Conservation (phyloP, 53 echinoderm and acorn worm genomes). For the Patiria pectinifera region DNA sequence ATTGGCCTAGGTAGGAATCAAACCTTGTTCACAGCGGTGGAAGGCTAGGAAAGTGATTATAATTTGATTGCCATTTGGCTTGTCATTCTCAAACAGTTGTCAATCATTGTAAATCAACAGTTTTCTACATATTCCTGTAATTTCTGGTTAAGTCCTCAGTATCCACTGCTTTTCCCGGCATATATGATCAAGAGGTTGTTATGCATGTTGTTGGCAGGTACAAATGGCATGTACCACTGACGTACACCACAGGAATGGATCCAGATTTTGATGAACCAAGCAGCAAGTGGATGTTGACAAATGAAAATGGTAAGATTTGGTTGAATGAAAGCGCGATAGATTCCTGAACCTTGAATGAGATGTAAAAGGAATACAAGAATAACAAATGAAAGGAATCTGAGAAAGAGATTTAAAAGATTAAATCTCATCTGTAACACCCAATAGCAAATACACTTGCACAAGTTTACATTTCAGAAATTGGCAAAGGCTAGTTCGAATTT, state of each 20-base stretch:
- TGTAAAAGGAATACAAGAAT: background rate
- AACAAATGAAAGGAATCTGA: background rate
- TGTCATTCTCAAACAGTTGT: too few species aligned
- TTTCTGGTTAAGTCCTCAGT: too few species aligned
- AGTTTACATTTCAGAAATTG: background rate
- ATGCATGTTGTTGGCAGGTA: conserved; percentile 62
- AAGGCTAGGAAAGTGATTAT: too few species aligned
- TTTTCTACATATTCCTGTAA: too few species aligned
- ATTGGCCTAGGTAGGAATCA: too few species aligned
- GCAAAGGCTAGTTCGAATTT: background rate
- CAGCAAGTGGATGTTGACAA: conserved; percentile 68
- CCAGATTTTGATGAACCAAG: conserved; percentile 26
- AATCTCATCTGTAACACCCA: too few species aligned
- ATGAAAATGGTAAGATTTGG: conserved; percentile 21
- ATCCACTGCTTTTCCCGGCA: too few species aligned
- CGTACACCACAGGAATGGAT: conserved; percentile 64
- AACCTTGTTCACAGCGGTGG: too few species aligned
- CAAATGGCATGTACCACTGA: conserved; percentile 89
- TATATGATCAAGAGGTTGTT: background rate
- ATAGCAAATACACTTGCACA: too few species aligned
- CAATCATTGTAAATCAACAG: too few species aligned
- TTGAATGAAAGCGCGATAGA: background rate
- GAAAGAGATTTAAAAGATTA: too few species aligned
- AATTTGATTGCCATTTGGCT: too few species aligned
- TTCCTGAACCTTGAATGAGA: background rate